Percentiles rank a stretch among this genome's conserved stretches.
phyloP scores from a whole-genome alignment of 2,113 vertebrate genomes.

The Lepus americanus region DNA sequence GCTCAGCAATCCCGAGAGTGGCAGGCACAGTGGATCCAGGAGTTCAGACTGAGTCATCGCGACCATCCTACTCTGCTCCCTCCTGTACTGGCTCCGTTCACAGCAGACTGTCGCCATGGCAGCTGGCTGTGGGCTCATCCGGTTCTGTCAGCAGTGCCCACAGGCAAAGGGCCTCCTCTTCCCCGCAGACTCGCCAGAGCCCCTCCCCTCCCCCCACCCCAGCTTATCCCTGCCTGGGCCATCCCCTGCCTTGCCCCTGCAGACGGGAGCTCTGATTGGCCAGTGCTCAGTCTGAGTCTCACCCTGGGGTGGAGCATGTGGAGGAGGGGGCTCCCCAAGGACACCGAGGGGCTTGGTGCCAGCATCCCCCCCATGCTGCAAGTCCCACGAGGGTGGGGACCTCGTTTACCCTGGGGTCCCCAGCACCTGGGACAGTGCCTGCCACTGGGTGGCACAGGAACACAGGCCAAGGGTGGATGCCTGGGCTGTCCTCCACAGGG shows the following conservation, averaged over 20 bases:
- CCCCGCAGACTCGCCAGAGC: not conserved
- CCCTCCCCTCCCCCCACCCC: not conserved
- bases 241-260: not conserved
- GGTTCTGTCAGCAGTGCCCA: not conserved
- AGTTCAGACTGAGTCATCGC: not conserved
- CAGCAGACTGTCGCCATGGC: not conserved
- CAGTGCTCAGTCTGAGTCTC: not conserved
- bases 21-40: conserved; percentile 38
- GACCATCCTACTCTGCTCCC: not conserved
- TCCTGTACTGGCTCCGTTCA: not conserved
- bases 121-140: not conserved
- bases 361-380: not conserved
- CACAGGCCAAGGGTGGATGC: fast-evolving
- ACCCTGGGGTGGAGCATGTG: not conserved
- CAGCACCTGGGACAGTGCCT: not conserved
- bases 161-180: not conserved
- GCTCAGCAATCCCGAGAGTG: not conserved
- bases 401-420: not conserved
- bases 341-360: not conserved
- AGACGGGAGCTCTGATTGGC: not conserved
- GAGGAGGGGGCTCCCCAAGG: not conserved
- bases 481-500: fast-evolving
- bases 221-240: not conserved
- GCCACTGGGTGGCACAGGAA: fast-evolving
- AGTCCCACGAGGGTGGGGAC: not conserved